Base-by-base conservation (phyloP, 2,888 invertebrate species). In the Sabellastarte sp. region DNA sequence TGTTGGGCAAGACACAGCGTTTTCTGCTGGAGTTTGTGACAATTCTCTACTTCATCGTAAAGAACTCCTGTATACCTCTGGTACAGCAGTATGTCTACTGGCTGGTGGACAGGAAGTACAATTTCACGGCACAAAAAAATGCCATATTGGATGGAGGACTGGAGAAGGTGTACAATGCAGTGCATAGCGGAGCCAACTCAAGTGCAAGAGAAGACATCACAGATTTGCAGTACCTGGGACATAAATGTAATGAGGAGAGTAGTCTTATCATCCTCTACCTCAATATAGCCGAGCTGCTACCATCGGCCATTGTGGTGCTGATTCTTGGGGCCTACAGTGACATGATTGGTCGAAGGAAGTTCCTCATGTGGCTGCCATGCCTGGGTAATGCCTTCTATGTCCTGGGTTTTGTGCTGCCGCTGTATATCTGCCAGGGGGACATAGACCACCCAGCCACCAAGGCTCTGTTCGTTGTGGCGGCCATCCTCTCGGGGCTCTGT, bases 311-410 rank as follows among this genome's bases (percentile, higher is more conserved):
- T n/a, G 57, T 66, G 24, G 80, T 82, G 1, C 74, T 82, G 24
- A 75, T 82, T 51, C 71, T 81, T 2, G 82, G 82, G n/a, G 79
- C 77, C 50, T 72, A 78, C 55, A 81, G 81, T 73, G 82, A 82
- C 60, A 68, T 78, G 53, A 80, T 78, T 15, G 80, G 80, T 1
- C 67, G 77, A 32, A 70, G 80, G 32, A 78, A 75, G 61, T 80
- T 82, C 56, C 71, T 82, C 59, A 69, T 82, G 61, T 81, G 80
- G 80, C 62, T 82, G 56, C 82, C 82, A 3, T 74, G 78, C 3
- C 65, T 81, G 1, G 82, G 82, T 31, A 77, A 76, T 59, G 71
- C 76, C 4, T 29, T 78, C 10, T 80, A 80, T 65, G 76, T 76
- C 3, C 66, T 81, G 24, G 76, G 68, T 15, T 72, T 72, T 60